Percentiles rank a stretch among this genome's conserved stretches.
Evolutionary conservation across 2,113 vertebrate species (phyloP).

Genomic region (Mormyrus lacerda): DNA sequence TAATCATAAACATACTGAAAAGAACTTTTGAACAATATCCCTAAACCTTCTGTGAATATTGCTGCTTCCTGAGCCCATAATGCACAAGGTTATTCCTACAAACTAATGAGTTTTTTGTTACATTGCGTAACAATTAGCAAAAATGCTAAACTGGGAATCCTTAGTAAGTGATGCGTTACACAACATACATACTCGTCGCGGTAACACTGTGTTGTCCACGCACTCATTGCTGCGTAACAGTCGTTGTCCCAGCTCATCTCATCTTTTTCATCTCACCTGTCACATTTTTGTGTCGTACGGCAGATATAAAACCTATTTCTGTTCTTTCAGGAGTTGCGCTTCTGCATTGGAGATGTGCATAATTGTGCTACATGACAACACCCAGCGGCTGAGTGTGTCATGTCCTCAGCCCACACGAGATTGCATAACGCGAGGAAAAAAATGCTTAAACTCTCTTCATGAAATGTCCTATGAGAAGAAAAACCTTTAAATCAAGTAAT

Average conservation of each 20-base stretch:
- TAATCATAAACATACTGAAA: neutral
- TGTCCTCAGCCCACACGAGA: neutral
- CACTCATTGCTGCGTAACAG: neutral
- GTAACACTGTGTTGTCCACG: neutral
- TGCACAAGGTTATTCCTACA: neutral
- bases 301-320: neutral
- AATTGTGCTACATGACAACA: neutral
- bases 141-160: neutral
- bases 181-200: too few relatives aligned
- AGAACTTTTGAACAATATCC: neutral
- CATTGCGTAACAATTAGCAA: neutral
- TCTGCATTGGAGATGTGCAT: neutral
- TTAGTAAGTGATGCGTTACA: neutral
- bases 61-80: neutral
- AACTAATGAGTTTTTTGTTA: neutral
- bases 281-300: neutral
- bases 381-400: neutral
- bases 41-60: neutral
- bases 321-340: neutral
- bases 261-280: neutral
- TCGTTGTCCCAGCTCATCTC: neutral
- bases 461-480: neutral
- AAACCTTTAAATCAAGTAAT: neutral
- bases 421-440: neutral
- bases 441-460: neutral